These are phyloP conservation scores for Rhinichthys klamathensis DNA, from an alignment of 2,113 vertebrate genomes.

Conservation along the genomic window DNA sequence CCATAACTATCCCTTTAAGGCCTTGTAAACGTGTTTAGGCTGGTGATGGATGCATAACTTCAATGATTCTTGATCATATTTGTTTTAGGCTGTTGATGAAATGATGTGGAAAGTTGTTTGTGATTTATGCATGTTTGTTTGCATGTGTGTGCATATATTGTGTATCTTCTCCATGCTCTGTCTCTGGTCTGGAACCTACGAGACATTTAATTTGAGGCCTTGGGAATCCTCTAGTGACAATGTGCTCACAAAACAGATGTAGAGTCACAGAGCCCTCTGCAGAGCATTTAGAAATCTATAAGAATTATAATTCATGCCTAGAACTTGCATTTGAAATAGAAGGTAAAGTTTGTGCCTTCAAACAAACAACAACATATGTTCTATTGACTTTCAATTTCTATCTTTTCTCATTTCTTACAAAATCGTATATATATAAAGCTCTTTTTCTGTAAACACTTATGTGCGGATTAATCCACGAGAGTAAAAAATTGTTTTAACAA, in stretches of 20 bases:
- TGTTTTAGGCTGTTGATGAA: conserved; percentile 10
- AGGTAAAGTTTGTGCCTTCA: neutral
- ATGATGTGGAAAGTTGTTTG: neutral
- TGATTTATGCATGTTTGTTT: conserved; percentile 37
- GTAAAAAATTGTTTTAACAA: no score
- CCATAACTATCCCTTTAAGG: neutral
- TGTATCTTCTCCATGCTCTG: neutral
- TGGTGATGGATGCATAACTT: neutral
- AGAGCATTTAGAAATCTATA: conserved; percentile 64
- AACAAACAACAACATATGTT: no score
- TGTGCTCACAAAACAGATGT: conserved; percentile 42
- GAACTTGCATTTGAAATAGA: neutral
- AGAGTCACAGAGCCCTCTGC: conserved; percentile 64
- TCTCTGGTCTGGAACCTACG: conserved; percentile 45
- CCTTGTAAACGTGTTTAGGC: neutral
- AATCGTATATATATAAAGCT: no score
- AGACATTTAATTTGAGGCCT: conserved; percentile 55
- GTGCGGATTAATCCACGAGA: no score
- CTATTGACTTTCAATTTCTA: neutral
- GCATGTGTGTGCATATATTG: conserved; percentile 26
- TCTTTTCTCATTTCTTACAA: no score
- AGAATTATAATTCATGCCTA: neutral
- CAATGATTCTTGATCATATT: conserved; percentile 15
- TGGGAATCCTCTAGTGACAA: conserved; percentile 58
- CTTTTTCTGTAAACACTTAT: no score